Evolutionary conservation across 1,140 invertebrate species (phyloP).

Genomic region (Drosophila bipectinata): DNA sequence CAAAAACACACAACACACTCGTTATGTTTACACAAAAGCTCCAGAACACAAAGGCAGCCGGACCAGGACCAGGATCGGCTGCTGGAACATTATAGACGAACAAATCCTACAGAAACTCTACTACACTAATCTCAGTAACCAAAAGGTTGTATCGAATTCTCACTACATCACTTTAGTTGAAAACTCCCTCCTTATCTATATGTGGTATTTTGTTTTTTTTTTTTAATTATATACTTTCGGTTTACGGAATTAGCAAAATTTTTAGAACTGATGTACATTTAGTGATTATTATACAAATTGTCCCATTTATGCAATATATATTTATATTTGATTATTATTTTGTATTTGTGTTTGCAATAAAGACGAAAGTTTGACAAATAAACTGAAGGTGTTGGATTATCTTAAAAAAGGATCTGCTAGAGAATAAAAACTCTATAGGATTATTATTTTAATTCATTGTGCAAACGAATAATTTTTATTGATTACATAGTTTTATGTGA

Average conservation of each 20-base stretch:
- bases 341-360: conserved; percentile 45
- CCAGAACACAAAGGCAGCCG: conserved; percentile 19
- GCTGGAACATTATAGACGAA: conserved; percentile 37
- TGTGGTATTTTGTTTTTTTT: conserved; percentile 23
- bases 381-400: too few species aligned
- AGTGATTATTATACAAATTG: conserved; percentile 42
- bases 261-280: conserved; percentile 72
- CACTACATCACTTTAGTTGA: conserved; percentile 65
- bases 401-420: too few species aligned
- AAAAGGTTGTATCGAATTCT: conserved; percentile 72
- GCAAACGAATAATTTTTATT: conserved; percentile 82
- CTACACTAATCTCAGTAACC: conserved; percentile 50
- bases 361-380: conserved; percentile 29
- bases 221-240: conserved; percentile 22
- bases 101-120: conserved; percentile 46
- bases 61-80: neutral
- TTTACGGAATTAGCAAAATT: conserved; percentile 64
- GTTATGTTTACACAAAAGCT: conserved; percentile 67
- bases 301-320: conserved; percentile 70
- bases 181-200: conserved; percentile 22
- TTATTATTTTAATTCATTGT: conserved; percentile 43
- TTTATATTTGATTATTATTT: conserved; percentile 43
- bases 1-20: conserved; percentile 41
- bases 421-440: neutral
- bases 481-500: conserved; percentile 72